A percentile compares a stretch with the other conserved stretches of the same genome.
Conservation (phyloP, 2,888 invertebrate genomes). For the Dastarcus helophoroides region DNA sequence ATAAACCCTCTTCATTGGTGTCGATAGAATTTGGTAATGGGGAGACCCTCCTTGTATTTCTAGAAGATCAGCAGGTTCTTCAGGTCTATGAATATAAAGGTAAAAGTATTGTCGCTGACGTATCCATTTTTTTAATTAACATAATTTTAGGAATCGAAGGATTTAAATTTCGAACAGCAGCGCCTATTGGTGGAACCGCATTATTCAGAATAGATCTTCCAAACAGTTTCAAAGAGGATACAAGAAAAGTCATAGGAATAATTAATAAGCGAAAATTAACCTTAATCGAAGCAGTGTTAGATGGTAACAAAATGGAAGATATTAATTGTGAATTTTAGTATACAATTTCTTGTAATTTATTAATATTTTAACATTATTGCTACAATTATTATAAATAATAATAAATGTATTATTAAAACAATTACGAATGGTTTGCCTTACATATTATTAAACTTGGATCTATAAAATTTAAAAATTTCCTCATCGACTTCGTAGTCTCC, state of each 20-base stretch:
- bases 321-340: conserved; percentile 13
- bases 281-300: conserved; percentile 37
- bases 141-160: conserved; percentile 35
- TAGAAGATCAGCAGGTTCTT: conserved; percentile 34
- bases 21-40: conserved; percentile 34
- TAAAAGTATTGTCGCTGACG: conserved; percentile 17
- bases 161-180: conserved; percentile 32
- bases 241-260: conserved; percentile 14
- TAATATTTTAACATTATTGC: conserved; percentile 6
- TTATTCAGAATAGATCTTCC: conserved; percentile 31
- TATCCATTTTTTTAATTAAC: neutral
- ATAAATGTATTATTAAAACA: no score
- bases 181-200: conserved; percentile 29
- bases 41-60: conserved; percentile 41
- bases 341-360: neutral
- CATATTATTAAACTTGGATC: conserved; percentile 24
- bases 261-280: conserved; percentile 31
- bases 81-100: conserved; percentile 41
- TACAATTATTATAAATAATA: no score
- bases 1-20: conserved; percentile 39
- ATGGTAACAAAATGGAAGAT: conserved; percentile 32
- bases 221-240: conserved; percentile 14
- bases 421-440: no score
- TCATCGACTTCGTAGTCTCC: conserved; percentile 41
- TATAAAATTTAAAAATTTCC: conserved; percentile 41